Evolutionary conservation across 2,113 vertebrate species (phyloP).

Genomic region (Riparia riparia): DNA sequence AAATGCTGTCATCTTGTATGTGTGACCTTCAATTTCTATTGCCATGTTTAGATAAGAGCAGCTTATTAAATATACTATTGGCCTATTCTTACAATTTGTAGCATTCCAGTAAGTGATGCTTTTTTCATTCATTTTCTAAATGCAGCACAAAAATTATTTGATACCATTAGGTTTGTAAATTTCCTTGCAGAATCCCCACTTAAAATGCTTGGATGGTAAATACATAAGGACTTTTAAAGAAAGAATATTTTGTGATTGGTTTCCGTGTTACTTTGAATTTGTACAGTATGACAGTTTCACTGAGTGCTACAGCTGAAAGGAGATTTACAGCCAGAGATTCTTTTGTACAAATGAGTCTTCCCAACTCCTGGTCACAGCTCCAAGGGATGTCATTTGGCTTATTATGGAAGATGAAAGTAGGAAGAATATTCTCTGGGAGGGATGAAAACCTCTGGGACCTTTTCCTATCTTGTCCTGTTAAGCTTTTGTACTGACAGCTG

Average conservation of each 20-base stretch:
- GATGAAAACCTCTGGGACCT: background rate
- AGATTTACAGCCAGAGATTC: background rate
- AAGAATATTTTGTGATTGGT: rapidly evolving
- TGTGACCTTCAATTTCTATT: background rate
- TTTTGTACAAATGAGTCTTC: background rate
- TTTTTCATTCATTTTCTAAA: background rate
- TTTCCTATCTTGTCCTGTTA: background rate
- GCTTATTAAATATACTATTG: background rate
- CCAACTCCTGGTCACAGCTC: background rate
- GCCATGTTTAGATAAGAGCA: background rate
- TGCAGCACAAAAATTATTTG: background rate
- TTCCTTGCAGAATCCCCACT: background rate
- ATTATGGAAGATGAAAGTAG: background rate
- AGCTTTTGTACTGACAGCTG: background rate
- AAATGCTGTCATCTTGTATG: background rate
- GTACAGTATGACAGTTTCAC: background rate
- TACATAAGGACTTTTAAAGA: background rate
- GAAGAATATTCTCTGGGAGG: background rate
- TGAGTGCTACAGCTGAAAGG: background rate
- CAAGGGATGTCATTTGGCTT: background rate
- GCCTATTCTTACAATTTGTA: background rate
- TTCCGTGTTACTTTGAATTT: background rate
- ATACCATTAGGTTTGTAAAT: background rate
- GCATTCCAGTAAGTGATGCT: background rate
- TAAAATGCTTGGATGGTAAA: background rate